phyloP scores from a whole-genome alignment of 1,140 invertebrate genomes.

The Periplaneta americana region DNA sequence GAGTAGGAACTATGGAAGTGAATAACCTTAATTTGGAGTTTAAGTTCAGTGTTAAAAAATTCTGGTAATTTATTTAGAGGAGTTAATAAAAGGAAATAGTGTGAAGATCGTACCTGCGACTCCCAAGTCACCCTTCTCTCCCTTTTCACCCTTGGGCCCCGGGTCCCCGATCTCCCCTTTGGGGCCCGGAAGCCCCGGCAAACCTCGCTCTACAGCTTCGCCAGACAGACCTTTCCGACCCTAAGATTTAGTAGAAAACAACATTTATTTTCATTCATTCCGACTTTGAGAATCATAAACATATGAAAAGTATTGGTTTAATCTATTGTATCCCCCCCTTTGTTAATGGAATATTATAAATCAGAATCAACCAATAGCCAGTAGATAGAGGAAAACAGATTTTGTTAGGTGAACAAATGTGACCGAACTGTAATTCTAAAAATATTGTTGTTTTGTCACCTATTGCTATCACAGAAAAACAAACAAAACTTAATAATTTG shows the following conservation, averaged over 20 bases:
- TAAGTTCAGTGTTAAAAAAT: not conserved
- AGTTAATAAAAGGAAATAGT: not conserved
- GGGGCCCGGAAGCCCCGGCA: constrained; percentile 40
- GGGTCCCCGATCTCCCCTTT: constrained; percentile 44
- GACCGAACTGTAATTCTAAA: not conserved
- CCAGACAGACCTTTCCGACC: constrained; percentile 41
- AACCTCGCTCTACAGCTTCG: constrained; percentile 39
- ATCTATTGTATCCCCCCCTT: not conserved
- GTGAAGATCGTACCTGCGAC: constrained; percentile 34
- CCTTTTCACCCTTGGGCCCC: constrained; percentile 40
- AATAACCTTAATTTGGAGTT: constrained; percentile 2
- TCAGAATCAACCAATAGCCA: not conserved
- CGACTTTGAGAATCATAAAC: not conserved
- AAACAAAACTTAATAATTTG: not conserved
- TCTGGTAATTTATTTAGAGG: not conserved
- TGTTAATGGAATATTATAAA: not conserved
- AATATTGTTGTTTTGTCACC: not conserved
- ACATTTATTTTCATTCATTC: not conserved
- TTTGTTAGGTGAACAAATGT: too few relatives aligned
- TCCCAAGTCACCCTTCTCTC: constrained; percentile 39
- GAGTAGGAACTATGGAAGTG: constrained; percentile 12
- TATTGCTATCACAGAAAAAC: not conserved
- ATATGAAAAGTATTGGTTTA: not conserved
- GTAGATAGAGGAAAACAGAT: not conserved
- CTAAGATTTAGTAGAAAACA: constrained; percentile 31